Evolutionary conservation across 2,888 invertebrate genomes (phyloP).

Genomic region (Trisateles emortualis): DNA sequence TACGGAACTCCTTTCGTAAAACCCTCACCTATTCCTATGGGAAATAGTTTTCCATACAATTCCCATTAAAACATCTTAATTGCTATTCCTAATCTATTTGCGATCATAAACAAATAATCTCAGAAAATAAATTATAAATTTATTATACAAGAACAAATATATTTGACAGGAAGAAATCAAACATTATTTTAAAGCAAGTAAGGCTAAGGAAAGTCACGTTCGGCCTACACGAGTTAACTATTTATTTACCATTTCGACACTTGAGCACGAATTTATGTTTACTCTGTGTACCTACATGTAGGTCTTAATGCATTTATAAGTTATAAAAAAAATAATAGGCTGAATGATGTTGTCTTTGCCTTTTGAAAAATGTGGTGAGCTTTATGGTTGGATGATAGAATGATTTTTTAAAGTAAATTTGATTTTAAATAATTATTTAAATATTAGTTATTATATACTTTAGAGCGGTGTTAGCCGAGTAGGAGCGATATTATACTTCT

Average conservation of each 20-base stretch:
- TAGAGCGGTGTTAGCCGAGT: no score
- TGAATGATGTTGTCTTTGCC: slow-evolving; percentile 35
- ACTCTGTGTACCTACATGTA: slow-evolving; percentile 51
- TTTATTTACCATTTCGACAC: slow-evolving; percentile 62
- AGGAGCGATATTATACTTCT: no score
- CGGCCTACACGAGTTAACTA: slow-evolving; percentile 60
- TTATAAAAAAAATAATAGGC: slow-evolving; percentile 45
- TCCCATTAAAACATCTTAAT: no score
- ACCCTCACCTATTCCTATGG: no score
- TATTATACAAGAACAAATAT: slow-evolving; percentile 39
- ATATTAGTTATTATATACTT: not conserved
- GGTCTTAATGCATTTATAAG: slow-evolving; percentile 74
- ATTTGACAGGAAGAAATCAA: slow-evolving; percentile 43
- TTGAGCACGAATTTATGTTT: slow-evolving; percentile 68
- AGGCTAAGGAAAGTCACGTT: slow-evolving; percentile 64
- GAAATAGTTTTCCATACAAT: no score
- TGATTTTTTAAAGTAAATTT: not conserved
- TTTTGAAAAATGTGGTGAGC: slow-evolving; percentile 21
- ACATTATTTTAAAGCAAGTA: slow-evolving; percentile 32
- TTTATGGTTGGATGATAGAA: slow-evolving; percentile 2
- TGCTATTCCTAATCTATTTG: not conserved
- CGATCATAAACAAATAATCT: slow-evolving; percentile 37
- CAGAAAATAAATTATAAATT: slow-evolving; percentile 30
- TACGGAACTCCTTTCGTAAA: no score
- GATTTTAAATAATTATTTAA: not conserved